A percentile compares a stretch with the other conserved stretches of the same genome.
Conservation (phyloP, 2,113 vertebrate species). For the Halichoerus grypus region DNA sequence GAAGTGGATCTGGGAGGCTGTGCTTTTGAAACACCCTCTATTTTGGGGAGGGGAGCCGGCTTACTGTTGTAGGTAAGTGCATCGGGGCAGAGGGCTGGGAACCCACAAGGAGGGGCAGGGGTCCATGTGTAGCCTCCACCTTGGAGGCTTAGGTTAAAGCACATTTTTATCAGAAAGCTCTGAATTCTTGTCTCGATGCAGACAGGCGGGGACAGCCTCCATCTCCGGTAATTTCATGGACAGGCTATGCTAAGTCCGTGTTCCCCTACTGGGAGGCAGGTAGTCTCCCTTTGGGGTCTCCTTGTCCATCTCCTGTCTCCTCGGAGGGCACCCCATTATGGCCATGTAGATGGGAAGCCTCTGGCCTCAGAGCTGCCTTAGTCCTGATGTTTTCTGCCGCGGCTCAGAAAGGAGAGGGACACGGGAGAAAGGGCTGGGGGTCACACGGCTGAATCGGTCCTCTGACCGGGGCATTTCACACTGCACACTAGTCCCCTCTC, state of each 20-base stretch:
- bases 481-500: rapidly evolving
- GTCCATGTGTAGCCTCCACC: rapidly evolving
- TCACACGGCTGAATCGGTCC: not conserved
- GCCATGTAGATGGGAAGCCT: not conserved
- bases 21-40: not conserved
- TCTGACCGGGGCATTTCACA: not conserved
- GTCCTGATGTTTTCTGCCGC: not conserved
- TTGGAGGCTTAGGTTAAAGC: not conserved
- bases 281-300: not conserved
- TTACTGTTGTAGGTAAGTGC: conserved; percentile 77
- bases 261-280: rapidly evolving
- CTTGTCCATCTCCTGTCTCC: not conserved
- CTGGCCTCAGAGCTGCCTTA: not conserved
- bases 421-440: rapidly evolving
- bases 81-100: not conserved
- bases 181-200: not conserved
- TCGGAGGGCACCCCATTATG: rapidly evolving
- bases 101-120: not conserved
- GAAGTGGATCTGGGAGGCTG: conserved; percentile 40
- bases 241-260: not conserved
- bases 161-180: not conserved
- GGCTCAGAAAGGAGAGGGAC: not conserved
- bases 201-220: not conserved
- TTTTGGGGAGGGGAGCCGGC: conserved; percentile 74
- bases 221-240: not conserved